Evolutionary conservation across 2,113 vertebrate species (phyloP), one percentile per base, ranked within the genome.

Genomic region (Struthio camelus): DNA sequence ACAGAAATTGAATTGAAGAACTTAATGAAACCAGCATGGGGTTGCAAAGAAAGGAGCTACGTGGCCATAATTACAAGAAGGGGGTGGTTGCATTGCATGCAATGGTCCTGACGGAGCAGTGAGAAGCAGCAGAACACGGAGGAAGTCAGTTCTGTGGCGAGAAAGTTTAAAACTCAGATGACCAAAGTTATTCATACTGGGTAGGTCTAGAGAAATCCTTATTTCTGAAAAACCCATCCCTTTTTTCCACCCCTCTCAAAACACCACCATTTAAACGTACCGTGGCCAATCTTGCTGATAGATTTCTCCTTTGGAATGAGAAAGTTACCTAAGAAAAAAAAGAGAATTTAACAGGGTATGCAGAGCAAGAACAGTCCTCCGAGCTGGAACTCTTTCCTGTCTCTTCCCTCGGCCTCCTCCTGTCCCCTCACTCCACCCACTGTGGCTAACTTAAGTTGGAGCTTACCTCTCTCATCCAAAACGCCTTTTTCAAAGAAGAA

Each of bases 401-500:
- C 34, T 62, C 61, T 17, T 64, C 38, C 8, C 5, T 58, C 32
- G 42, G 61, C 42, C 38, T 53, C 36, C 32, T 66, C 20, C n/a
- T 24, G 3, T 36, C 24, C 79, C 50, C 13, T 64, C 18, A 0
- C 48, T 58, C 48, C 20, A 19, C 25, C 15, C 5, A 30, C 5
- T 19, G 2, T 5, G 66, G 20, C 48, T 17, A 34, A n/a, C 53
- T 64, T 59, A 69, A 6, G 73, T 67, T 65, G 75, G 58, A 27
- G 3, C 94, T 95, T 94, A 99, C 99, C 99, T 98, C 98, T 98
- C 70, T 98, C 96, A 32, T 99, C 98, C 95, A 99, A 99, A 97
- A 99, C 99, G 14, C 98, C 99, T 96, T 99, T 99, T 91, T 99
- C 99, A 93, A 99, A 99, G 98, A 99, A 99, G 97, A 99, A 99